A percentile compares a stretch with the other conserved stretches of the same genome.
phyloP scores from a whole-genome alignment of 2,888 invertebrate genomes.

The Thereva nobilitata region DNA sequence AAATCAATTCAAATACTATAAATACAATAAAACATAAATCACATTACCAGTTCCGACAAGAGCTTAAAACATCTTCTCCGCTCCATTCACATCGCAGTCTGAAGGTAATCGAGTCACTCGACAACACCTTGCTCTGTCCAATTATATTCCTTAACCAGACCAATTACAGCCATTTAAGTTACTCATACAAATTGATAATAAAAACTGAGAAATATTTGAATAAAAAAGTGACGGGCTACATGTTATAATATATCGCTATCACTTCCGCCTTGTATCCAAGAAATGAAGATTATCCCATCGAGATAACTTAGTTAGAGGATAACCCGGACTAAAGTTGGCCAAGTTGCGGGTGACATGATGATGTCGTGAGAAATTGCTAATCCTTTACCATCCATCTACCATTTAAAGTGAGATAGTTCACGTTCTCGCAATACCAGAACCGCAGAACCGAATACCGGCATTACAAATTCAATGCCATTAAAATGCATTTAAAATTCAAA shows the following conservation, averaged over 20 bases:
- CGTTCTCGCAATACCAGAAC: slow-evolving; percentile 18
- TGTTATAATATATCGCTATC: no score
- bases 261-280: background rate
- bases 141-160: slow-evolving; percentile 34
- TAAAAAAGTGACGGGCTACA: slow-evolving; percentile 15
- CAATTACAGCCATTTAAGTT: slow-evolving; percentile 24
- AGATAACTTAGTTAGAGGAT: no score
- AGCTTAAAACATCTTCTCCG: slow-evolving; percentile 28
- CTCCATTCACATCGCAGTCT: slow-evolving; percentile 21
- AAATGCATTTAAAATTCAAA: slow-evolving; percentile 33
- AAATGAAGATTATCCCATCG: background rate
- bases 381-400: slow-evolving; percentile 14
- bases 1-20: slow-evolving; percentile 11
- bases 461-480: slow-evolving; percentile 31
- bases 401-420: background rate
- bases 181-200: slow-evolving; percentile 25
- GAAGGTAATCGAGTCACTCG: slow-evolving; percentile 27
- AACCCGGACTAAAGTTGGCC: no score
- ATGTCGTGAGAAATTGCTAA: slow-evolving; percentile 28
- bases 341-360: slow-evolving; percentile 21
- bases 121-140: slow-evolving; percentile 31
- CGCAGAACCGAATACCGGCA: slow-evolving; percentile 1
- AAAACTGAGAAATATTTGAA: slow-evolving; percentile 28
- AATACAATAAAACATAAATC: slow-evolving; percentile 30
- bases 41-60: slow-evolving; percentile 31